Base-by-base conservation (phyloP, 2,888 invertebrate genomes). In the Pachycephus smyrnensis region DNA sequence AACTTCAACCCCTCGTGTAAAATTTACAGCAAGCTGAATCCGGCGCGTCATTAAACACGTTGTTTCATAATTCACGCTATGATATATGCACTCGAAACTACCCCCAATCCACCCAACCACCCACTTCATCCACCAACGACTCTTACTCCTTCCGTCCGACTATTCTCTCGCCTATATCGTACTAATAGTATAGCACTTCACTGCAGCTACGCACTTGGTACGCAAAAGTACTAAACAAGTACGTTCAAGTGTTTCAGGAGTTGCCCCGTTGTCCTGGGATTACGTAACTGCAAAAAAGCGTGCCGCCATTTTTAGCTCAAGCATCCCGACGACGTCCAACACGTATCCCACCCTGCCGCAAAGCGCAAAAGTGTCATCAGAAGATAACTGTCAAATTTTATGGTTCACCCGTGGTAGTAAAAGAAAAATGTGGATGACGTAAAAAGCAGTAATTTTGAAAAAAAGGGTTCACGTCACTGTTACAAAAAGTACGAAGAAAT, bases 1-100 rank as follows among this genome's bases (percentile, higher is more conserved):
- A 89, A 86, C 85, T 84, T 80, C 80, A 82, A 84, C 83, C 75
- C 76, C 74, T 76, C 79, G 74, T 82, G 85, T 84, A 84, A 88
- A 90, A 90, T 90, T 90, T 89, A 90, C 89, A 87, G 86, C 86
- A 83, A 86, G 85, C 86, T 87, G 88, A 88, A 90, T 90, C 87
- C 89, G 88, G 88, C 89, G 89, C 89, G 89, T 90, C 90, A 91
- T 90, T 91, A 91, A 91, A 89, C 91, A 87, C 90, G 91, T 90
- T 91, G 91, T 91, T 91, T 90, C 90, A 90, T 91, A 90, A 91
- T 90, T 90, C 89, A 90, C 87, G 84, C 82, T 77, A 84, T 82
- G 85, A 85, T 86, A 86, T 87, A 85, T 84, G 23, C 55, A 55
- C 55, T 55, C 23, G 55, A 78, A 71, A 12, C 31, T 31, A 33